Conservation (phyloP, 2,113 vertebrate species). For the Cathartes aura region DNA sequence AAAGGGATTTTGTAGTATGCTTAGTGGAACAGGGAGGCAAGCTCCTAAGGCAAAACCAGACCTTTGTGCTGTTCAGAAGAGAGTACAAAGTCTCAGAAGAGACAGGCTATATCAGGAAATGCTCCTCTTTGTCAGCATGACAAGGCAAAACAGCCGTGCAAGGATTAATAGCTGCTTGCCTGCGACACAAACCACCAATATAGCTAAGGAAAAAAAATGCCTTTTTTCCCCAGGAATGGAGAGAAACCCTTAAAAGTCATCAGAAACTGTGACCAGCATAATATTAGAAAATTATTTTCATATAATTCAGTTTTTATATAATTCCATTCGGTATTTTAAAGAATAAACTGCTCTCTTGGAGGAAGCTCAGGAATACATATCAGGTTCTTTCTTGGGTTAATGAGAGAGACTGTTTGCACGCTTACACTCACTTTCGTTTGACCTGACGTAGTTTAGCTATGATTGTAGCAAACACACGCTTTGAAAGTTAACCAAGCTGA, state of each 20-base stretch:
- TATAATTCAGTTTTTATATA: accelerated
- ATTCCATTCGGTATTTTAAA: background rate
- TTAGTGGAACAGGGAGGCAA: background rate
- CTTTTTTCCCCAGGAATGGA: background rate
- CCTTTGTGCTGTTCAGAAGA: background rate
- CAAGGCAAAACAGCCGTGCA: background rate
- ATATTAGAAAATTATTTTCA: background rate
- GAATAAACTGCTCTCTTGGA: background rate
- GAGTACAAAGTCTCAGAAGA: background rate
- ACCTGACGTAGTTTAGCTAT: background rate
- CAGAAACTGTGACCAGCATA: background rate
- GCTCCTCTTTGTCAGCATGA: background rate
- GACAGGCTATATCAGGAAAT: background rate
- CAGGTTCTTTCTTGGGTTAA: background rate
- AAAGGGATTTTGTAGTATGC: background rate
- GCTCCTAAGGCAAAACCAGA: background rate
- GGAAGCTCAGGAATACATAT: background rate
- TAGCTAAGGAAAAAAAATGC: background rate
- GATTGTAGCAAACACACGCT: background rate
- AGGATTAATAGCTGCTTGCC: background rate
- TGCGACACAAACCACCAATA: background rate
- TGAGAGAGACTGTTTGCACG: background rate
- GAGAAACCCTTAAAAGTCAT: background rate
- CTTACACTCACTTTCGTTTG: background rate
- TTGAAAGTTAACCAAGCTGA: background rate